Conservation (phyloP, 1,140 invertebrate species). For the Zaprionus tsacasi region DNA sequence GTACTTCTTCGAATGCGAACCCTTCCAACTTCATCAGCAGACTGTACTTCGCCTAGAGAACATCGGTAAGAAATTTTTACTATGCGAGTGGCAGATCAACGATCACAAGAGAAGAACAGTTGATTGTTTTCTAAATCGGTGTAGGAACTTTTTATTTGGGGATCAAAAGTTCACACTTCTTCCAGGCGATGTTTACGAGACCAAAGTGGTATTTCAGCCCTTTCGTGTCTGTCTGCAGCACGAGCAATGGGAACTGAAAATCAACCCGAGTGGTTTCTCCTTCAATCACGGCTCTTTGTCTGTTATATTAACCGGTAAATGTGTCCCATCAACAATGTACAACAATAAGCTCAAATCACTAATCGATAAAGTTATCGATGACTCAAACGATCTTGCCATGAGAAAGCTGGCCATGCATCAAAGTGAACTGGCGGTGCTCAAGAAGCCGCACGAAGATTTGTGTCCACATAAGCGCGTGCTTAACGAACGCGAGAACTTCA, state of each 20-base stretch:
- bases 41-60: conserved; percentile 64
- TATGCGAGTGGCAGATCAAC: conserved; percentile 43
- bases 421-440: conserved; percentile 32
- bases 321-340: conserved; percentile 50
- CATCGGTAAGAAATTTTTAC: conserved; percentile 48
- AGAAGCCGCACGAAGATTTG: conserved; percentile 29
- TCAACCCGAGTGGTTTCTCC: conserved; percentile 48
- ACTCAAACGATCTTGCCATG: conserved; percentile 37
- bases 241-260: conserved; percentile 42
- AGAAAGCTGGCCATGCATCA: conserved; percentile 24
- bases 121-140: too few species aligned
- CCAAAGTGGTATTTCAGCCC: conserved; percentile 55
- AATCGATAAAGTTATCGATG: conserved; percentile 15
- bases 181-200: conserved; percentile 48
- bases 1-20: conserved; percentile 54
- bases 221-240: conserved; percentile 5
- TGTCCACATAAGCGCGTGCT: conserved; percentile 68
- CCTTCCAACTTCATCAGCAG: conserved; percentile 45
- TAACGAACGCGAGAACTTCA: conserved; percentile 70
- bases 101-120: neutral
- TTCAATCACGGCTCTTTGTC: conserved; percentile 18
- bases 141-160: conserved; percentile 44
- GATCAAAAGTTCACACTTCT: conserved; percentile 28
- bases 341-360: conserved; percentile 2
- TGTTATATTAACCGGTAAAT: conserved; percentile 44